phyloP scores from a whole-genome alignment of 1,140 invertebrate species.

The Magallana ariakensis region DNA sequence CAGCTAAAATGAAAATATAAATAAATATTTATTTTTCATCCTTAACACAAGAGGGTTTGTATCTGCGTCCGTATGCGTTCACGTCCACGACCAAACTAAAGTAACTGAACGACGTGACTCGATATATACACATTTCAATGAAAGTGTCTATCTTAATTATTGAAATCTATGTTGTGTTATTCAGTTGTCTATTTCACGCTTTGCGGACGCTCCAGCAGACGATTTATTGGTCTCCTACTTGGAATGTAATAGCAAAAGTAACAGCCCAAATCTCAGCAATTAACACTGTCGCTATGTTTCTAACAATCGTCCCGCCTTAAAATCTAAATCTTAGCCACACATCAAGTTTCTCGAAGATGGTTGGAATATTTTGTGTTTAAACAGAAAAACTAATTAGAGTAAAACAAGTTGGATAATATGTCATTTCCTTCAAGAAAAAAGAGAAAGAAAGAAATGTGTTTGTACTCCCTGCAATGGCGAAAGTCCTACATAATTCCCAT shows the following conservation, averaged over 20 bases:
- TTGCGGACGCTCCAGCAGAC: not conserved
- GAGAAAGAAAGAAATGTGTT: not conserved
- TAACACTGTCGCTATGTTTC: constrained; percentile 2
- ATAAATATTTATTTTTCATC: not conserved
- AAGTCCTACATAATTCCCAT: not conserved
- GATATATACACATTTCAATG: constrained; percentile 18
- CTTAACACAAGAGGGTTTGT: too few species aligned
- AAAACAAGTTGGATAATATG: not conserved
- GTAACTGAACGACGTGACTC: not conserved
- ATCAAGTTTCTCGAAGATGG: not conserved
- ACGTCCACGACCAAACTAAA: not conserved
- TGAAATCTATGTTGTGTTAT: constrained; percentile 5
- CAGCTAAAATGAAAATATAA: not conserved
- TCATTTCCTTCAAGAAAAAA: not conserved
- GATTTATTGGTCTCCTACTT: not conserved
- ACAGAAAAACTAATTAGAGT: constrained; percentile 1
- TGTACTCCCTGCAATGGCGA: not conserved
- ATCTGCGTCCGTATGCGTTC: not conserved
- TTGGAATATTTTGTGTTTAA: constrained; percentile 1
- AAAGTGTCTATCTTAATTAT: constrained; percentile 29
- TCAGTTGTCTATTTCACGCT: not conserved
- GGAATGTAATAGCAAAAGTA: not conserved
- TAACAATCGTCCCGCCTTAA: not conserved
- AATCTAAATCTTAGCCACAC: not conserved
- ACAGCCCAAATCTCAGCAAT: not conserved